Evolutionary conservation across 2,888 invertebrate genomes (phyloP).

Genomic region (Laothoe populi): DNA sequence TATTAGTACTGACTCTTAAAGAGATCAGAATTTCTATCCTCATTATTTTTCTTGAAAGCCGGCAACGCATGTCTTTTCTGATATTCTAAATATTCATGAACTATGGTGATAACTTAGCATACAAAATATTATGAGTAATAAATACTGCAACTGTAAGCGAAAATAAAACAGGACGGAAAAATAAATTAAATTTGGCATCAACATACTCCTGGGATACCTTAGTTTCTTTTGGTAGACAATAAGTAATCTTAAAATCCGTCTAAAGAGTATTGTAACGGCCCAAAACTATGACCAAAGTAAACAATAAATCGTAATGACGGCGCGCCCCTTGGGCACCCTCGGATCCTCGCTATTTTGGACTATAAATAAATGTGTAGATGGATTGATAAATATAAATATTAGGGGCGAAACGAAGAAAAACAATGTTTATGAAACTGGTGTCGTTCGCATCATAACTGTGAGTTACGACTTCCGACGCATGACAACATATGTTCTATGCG

Average conservation of each 20-base stretch:
- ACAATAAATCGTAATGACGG: conserved; percentile 83
- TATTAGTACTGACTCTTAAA: too few relatives aligned
- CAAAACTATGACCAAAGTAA: conserved; percentile 78
- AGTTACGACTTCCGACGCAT: conserved; percentile 84
- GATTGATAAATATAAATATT: conserved; percentile 85
- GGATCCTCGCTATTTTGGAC: conserved; percentile 81
- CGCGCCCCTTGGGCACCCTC: conserved; percentile 78
- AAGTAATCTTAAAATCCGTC: conserved; percentile 66
- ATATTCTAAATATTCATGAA: too few relatives aligned
- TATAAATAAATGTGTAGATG: conserved; percentile 85
- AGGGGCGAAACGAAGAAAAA: conserved; percentile 84
- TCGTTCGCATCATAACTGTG: conserved; percentile 84
- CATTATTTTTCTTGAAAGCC: too few relatives aligned
- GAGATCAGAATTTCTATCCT: too few relatives aligned
- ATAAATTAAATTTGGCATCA: conserved; percentile 31
- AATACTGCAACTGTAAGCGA: background rate
- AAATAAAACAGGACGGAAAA: conserved; percentile 3
- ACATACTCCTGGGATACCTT: conserved; percentile 52
- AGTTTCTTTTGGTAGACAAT: conserved; percentile 53
- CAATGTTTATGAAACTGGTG: conserved; percentile 85
- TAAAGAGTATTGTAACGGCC: conserved; percentile 62
- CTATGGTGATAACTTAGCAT: too few relatives aligned
- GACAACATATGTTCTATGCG: conserved; percentile 75
- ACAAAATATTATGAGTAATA: too few relatives aligned
- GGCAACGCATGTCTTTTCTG: too few relatives aligned